Base-by-base conservation (phyloP, 2,888 invertebrate species). In the Sphaeridia pumilis region DNA sequence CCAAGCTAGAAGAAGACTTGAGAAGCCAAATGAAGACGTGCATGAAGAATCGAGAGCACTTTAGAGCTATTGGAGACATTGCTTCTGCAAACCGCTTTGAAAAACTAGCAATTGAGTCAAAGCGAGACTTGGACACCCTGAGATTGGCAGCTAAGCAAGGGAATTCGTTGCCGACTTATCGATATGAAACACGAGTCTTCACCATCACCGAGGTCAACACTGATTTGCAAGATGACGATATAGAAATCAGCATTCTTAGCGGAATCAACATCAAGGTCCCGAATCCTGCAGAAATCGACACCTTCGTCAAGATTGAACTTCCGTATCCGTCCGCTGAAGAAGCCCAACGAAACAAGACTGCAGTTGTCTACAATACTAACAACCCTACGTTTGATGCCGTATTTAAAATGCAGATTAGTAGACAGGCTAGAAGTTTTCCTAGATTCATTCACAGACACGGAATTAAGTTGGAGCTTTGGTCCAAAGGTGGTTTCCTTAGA, bases 401-500 rank as follows among this genome's bases (percentile, higher is more conserved):
- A 42, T 88, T 84, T 70, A 80, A 78, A 36, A 77, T 94, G 57
- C 77, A 81, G 46, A 85, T 95, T 53, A 83, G 84, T 63, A 78
- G 94, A 38, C 78, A 78, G 57, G 79, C 84, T 1, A 75, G 92
- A 50, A 80, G 84, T 20, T 87, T 94, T 66, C 82, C 83, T 60
- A 73, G 95, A 46, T 78, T 87, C 27, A 86, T 97, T 69, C 94
- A 93, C 69, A 76, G 92, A 43, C 87, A 92, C 66, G 80, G 81
- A 2, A 73, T 95, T 58, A 97, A 97, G 69, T 79, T 90, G 51
- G 93, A 95, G 72, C 80, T 95, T 10, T 93, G 81, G 74, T 84
- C 88, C 1, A 85, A 86, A 75, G 93, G 94, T 72, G 93, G 95
- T 65, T 92, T 97, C 75, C 82, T 97, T 71, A 80, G 89, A 61